Conservation (phyloP, 92 coral and sea anemone species). For the Heliopora coerulea region DNA sequence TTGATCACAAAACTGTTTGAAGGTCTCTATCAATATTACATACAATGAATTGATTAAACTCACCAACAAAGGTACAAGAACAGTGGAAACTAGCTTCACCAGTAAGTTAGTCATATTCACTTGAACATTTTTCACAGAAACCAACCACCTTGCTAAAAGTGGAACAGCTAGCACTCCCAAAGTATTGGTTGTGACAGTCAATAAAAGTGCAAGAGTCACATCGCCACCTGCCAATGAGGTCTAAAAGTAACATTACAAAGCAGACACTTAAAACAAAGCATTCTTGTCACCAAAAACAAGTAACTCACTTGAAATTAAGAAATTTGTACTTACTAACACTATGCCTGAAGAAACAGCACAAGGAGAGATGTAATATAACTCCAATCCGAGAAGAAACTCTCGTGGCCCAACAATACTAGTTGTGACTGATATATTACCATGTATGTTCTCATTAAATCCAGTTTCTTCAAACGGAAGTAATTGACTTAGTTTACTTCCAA, state of each 20-base stretch:
- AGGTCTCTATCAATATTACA: too few species aligned
- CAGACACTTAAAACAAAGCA: too few species aligned
- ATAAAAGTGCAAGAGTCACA: slow-evolving; percentile 75
- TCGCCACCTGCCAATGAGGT: slow-evolving; percentile 89
- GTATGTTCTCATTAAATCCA: slow-evolving; percentile 2
- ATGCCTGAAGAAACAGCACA: slow-evolving; percentile 94
- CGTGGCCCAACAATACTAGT: slow-evolving; percentile 83
- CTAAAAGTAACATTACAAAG: slow-evolving; percentile 38
- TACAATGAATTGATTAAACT: slow-evolving; percentile 40
- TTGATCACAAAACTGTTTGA: too few species aligned
- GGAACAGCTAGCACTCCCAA: slow-evolving; percentile 80
- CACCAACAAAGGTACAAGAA: slow-evolving; percentile 84
- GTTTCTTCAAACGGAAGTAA: slow-evolving; percentile 73
- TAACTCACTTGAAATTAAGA: too few species aligned
- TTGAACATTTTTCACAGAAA: slow-evolving; percentile 68
- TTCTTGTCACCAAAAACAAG: too few species aligned
- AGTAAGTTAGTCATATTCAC: slow-evolving; percentile 65
- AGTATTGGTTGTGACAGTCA: slow-evolving; percentile 83
- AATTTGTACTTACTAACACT: slow-evolving; percentile 69
- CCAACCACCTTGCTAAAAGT: slow-evolving; percentile 77
- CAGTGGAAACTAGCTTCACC: slow-evolving; percentile 71
- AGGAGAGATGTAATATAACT: slow-evolving; percentile 85
- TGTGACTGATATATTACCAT: slow-evolving; percentile 43
- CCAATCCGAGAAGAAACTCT: slow-evolving; percentile 79
- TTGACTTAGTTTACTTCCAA: slow-evolving; percentile 76